Conservation (phyloP, 2,888 invertebrate genomes). For the Troides helena region DNA sequence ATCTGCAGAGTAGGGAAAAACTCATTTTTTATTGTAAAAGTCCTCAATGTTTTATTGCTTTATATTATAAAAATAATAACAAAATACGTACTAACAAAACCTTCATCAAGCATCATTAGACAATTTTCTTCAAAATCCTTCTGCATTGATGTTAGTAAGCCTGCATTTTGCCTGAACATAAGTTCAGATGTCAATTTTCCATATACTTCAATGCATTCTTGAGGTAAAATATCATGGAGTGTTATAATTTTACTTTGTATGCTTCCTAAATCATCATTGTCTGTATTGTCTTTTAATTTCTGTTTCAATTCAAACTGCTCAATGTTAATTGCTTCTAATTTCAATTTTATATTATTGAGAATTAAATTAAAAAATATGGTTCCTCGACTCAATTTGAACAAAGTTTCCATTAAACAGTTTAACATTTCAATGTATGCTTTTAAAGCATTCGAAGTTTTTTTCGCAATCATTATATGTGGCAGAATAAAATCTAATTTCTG, state of each 20-base stretch:
- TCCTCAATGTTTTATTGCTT: too few species aligned
- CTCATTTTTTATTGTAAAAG: too few species aligned
- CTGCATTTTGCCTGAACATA: constrained; percentile 72
- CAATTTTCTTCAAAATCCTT: constrained; percentile 66
- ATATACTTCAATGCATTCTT: constrained; percentile 58
- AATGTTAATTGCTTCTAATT: constrained; percentile 58
- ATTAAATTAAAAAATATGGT: constrained; percentile 61
- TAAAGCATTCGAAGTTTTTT: constrained; percentile 48
- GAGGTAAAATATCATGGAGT: constrained; percentile 61
- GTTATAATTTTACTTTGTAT: constrained; percentile 56
- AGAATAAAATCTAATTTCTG: constrained; percentile 59
- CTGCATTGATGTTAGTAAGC: constrained; percentile 58
- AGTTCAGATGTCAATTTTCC: constrained; percentile 68
- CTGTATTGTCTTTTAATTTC: constrained; percentile 43
- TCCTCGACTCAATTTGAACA: constrained; percentile 71
- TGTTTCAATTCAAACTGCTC: constrained; percentile 60
- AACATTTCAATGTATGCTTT: constrained; percentile 59
- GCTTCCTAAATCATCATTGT: constrained; percentile 47
- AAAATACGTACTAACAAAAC: constrained; percentile 61
- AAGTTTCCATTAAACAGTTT: constrained; percentile 62
- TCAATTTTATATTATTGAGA: constrained; percentile 57
- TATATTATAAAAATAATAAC: not conserved
- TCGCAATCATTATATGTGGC: constrained; percentile 61
- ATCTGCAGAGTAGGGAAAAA: too few species aligned
- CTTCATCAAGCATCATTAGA: constrained; percentile 60